phyloP scores from a whole-genome alignment of 2,888 invertebrate species.

The Mimas tiliae region DNA sequence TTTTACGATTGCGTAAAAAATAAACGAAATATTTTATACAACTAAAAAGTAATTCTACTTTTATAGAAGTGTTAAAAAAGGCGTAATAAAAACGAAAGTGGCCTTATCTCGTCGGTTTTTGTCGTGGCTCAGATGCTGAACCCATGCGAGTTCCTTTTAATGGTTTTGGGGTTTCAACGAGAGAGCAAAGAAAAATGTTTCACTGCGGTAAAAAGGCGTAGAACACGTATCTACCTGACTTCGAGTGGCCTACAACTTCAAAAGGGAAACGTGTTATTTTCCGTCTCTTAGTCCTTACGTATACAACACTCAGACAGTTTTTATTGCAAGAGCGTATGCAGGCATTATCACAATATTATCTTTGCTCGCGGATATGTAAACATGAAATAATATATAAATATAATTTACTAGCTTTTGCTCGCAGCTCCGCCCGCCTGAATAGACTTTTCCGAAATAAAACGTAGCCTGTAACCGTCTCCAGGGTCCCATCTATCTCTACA shows the following conservation, averaged over 20 bases:
- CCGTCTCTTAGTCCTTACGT: constrained; percentile 5
- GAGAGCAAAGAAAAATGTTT: constrained; percentile 45
- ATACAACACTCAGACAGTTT: constrained; percentile 11
- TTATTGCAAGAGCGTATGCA: background rate
- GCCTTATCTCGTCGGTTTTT: constrained; percentile 46
- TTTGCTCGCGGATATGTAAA: no score
- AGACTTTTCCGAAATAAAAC: no score
- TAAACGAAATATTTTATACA: background rate
- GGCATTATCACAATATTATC: background rate
- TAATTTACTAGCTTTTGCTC: no score
- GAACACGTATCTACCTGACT: constrained; percentile 31
- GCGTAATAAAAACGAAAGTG: constrained; percentile 44
- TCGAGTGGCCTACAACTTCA: constrained; percentile 33
- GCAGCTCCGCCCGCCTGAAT: no score
- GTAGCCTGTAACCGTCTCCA: no score
- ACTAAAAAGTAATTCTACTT: constrained; percentile 31
- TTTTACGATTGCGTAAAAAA: background rate
- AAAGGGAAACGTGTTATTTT: constrained; percentile 34
- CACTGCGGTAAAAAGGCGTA: constrained; percentile 37
- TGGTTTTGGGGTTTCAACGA: constrained; percentile 46
- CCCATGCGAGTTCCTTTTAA: constrained; percentile 51
- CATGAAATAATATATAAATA: no score
- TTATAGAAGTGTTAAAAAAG: constrained; percentile 40
- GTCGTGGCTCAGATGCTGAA: constrained; percentile 46
- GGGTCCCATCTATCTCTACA: no score